These are phyloP conservation scores for Poeciliopsis gracilis DNA, from an alignment of 2,797 vertebrate species.

Conservation along the genomic window DNA sequence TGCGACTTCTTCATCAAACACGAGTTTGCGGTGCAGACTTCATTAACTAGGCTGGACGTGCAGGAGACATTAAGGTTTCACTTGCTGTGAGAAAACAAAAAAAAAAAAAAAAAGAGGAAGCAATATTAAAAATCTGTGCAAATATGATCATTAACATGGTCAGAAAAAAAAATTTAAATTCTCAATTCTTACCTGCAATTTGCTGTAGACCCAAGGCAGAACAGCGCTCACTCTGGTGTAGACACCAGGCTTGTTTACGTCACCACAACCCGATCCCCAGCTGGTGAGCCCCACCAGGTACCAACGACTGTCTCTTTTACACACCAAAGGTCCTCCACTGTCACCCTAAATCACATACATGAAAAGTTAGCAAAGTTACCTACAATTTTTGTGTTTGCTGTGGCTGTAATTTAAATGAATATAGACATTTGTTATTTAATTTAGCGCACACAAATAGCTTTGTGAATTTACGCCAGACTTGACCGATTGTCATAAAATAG, in stretches of 20 bases:
- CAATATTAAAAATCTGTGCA: not conserved
- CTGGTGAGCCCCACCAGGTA: conserved; percentile 90
- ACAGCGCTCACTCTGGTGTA: conserved; percentile 86
- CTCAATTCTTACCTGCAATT: conserved; percentile 86
- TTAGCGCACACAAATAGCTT: not conserved
- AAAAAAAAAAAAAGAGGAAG: conserved; percentile 12
- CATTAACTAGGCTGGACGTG: not conserved
- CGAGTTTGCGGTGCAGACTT: conserved; percentile 40
- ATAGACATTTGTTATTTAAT: not conserved
- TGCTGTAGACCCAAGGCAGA: conserved; percentile 88
- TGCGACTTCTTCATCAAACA: conserved; percentile 12
- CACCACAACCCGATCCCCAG: conserved; percentile 90
- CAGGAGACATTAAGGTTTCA: conserved; percentile 43
- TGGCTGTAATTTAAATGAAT: not conserved
- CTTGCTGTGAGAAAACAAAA: conserved; percentile 45
- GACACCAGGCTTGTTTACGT: conserved; percentile 86
- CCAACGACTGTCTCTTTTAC: conserved; percentile 79
- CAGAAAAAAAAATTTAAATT: not conserved
- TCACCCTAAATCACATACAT: conserved; percentile 83
- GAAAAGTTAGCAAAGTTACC: not conserved
- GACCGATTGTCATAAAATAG: not conserved
- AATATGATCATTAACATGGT: not conserved
- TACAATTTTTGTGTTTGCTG: not conserved
- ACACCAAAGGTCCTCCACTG: conserved; percentile 94
- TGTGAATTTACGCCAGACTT: not conserved